Conservation (phyloP, 2,888 invertebrate species). For the Plagodis dolabraria region DNA sequence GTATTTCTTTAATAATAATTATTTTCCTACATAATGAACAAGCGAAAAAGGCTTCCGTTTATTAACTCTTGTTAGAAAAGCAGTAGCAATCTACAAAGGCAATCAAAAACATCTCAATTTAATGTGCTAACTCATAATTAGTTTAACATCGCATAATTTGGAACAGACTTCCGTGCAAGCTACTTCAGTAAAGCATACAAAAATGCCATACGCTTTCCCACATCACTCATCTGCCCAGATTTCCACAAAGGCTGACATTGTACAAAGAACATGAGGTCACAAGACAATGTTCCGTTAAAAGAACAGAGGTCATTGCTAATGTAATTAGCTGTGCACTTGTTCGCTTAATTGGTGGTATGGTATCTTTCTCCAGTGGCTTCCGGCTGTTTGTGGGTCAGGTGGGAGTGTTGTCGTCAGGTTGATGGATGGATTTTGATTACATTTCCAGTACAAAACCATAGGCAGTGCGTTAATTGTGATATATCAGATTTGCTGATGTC, state of each 20-base stretch:
- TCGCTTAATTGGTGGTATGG: constrained; percentile 19
- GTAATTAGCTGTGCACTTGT: constrained; percentile 19
- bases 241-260: constrained; percentile 10
- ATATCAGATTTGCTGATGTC: no score
- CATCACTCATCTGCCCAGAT: constrained; percentile 5
- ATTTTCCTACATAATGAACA: no score
- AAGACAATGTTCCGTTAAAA: constrained; percentile 20
- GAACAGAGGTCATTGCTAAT: constrained; percentile 25
- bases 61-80: no score
- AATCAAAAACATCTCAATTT: no score
- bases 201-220: constrained; percentile 4
- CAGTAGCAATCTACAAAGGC: no score
- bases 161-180: no score
- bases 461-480: no score
- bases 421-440: neutral
- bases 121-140: neutral
- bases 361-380: constrained; percentile 19
- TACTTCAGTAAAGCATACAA: no score
- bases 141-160: constrained; percentile 6
- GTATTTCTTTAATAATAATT: no score
- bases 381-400: constrained; percentile 12
- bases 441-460: no score
- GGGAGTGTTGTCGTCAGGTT: no score
- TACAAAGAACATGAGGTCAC: constrained; percentile 9
- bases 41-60: no score